Conservation (phyloP, 2,888 invertebrate genomes). For the Chamaedrilus cognettii region DNA sequence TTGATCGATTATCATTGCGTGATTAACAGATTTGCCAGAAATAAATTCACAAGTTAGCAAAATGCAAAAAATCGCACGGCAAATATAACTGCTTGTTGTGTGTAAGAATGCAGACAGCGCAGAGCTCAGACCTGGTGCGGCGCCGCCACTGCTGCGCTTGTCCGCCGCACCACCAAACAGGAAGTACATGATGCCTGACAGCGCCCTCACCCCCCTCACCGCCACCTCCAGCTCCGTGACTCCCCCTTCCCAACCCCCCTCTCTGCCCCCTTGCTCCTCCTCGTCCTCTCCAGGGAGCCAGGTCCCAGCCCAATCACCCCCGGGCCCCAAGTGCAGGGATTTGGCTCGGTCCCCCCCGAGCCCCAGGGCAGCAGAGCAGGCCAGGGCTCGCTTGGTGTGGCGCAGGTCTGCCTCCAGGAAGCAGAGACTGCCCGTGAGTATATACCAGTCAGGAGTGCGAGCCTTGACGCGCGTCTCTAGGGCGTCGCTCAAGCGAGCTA, state of each 20-base stretch:
- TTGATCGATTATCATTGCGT: no score
- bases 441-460: background rate
- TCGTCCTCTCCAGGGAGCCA: background rate
- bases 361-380: background rate
- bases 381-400: no score
- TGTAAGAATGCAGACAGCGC: no score
- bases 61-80: no score
- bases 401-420: background rate
- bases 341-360: background rate
- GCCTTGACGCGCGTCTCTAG: background rate
- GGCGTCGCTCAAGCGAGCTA: no score
- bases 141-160: no score
- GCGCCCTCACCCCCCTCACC: background rate
- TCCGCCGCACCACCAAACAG: background rate
- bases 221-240: background rate
- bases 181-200: background rate
- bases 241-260: background rate
- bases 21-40: no score
- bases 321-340: no score
- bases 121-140: no score
- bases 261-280: background rate
- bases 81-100: no score
- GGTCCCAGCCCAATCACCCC: no score
- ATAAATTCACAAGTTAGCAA: no score
- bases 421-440: background rate